A percentile compares a stretch with the other conserved stretches of the same genome.
Evolutionary conservation across 2,888 invertebrate genomes (phyloP).

Genomic region (Actias luna): DNA sequence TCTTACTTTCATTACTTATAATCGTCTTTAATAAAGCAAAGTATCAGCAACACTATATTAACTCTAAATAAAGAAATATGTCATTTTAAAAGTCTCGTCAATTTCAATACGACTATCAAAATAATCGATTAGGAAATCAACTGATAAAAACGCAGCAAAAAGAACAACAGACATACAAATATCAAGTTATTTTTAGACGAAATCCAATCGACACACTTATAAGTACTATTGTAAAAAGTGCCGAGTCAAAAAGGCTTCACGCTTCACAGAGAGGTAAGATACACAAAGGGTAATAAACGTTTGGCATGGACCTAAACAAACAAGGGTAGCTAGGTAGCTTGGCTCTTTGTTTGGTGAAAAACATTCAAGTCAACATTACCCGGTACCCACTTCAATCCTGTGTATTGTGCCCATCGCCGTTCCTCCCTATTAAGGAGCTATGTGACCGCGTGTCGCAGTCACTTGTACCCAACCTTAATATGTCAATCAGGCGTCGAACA

Average conservation of each 20-base stretch:
- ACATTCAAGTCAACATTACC: conserved; percentile 74
- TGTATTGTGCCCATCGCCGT: conserved; percentile 32
- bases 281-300: conserved; percentile 80
- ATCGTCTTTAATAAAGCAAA: no score
- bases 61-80: no score
- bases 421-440: conserved; percentile 39
- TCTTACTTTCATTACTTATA: no score
- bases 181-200: conserved; percentile 43
- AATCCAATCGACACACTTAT: conserved; percentile 66
- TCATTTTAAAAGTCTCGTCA: no score
- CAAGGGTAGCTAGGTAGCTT: conserved; percentile 80
- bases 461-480: conserved; percentile 49
- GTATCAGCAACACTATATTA: no score
- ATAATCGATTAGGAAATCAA: not conserved
- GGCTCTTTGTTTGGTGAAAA: conserved; percentile 77
- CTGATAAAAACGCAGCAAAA: not conserved
- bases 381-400: conserved; percentile 43
- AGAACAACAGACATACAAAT: not conserved
- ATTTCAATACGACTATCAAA: not conserved
- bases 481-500: conserved; percentile 42
- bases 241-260: conserved; percentile 79
- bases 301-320: conserved; percentile 78
- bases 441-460: conserved; percentile 40
- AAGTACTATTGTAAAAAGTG: conserved; percentile 77
- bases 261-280: conserved; percentile 74